Conservation (phyloP, 37 sponge, comb jelly and placozoan genomes). For the Chondrilla cf. caribensis region DNA sequence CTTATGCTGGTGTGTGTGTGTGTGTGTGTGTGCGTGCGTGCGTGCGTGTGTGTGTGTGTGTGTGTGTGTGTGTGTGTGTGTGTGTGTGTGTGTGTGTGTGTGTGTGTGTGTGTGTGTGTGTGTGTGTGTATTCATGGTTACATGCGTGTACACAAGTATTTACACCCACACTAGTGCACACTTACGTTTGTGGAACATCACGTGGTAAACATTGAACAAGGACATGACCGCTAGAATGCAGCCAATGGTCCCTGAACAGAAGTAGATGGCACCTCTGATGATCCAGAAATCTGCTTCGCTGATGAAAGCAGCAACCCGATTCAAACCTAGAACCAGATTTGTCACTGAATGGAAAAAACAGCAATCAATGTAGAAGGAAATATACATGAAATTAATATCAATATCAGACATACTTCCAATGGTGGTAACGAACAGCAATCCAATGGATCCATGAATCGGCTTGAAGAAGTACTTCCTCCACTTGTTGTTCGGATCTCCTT, state of each 20-base stretch:
- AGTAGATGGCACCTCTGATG: constrained; percentile 3
- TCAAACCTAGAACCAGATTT: constrained; percentile 15
- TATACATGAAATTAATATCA: background rate
- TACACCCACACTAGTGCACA: no score
- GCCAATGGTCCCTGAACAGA: constrained; percentile 11
- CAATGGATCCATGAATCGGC: constrained; percentile 49
- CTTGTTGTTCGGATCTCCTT: constrained; percentile 37
- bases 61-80: no score
- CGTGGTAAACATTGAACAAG: constrained; percentile 15
- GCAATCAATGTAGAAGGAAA: background rate
- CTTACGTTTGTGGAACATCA: constrained; percentile 27
- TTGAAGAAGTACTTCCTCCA: constrained; percentile 57
- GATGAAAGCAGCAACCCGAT: background rate
- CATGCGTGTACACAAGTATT: no score
- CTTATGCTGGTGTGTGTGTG: no score
- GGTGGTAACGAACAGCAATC: constrained; percentile 23
- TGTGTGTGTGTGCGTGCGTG: no score
- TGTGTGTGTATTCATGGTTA: no score
- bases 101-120: no score
- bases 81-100: no score
- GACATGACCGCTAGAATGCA: background rate
- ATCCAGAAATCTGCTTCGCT: background rate
- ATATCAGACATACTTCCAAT: background rate
- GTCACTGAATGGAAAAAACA: background rate
- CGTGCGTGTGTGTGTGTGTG: no score